A percentile compares a stretch with the other conserved stretches of the same genome.
These are phyloP conservation scores for Lithophane socia DNA, from an alignment of 2,888 invertebrate species.

Conservation along the genomic window DNA sequence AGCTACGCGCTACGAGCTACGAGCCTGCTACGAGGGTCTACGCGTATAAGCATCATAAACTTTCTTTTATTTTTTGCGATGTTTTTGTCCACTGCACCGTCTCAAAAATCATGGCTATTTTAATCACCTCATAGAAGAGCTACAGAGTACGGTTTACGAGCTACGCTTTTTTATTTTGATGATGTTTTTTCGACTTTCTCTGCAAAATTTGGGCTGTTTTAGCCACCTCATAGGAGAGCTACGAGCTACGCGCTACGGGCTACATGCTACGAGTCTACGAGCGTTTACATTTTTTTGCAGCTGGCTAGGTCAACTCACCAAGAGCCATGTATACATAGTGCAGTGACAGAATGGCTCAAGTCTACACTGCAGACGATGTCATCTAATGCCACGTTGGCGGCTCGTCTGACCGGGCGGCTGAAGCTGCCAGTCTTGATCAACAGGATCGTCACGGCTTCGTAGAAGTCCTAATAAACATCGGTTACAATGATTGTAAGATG, in stretches of 20 bases:
- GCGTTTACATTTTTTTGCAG: not conserved
- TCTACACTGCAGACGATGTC: constrained; percentile 92
- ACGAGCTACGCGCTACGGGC: too few species aligned
- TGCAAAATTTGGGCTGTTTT: too few species aligned
- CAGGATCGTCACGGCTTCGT: constrained; percentile 92
- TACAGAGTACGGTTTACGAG: too few species aligned
- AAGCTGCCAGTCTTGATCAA: constrained; percentile 93
- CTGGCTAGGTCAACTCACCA: constrained; percentile 68
- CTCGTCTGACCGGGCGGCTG: constrained; percentile 93
- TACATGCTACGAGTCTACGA: not conserved
- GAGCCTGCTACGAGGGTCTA: not conserved
- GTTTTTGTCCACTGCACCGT: too few species aligned
- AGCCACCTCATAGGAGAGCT: too few species aligned
- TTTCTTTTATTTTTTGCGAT: not conserved
- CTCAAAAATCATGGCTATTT: too few species aligned
- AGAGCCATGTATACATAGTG: constrained; percentile 85
- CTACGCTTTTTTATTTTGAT: too few species aligned
- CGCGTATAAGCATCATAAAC: not conserved
- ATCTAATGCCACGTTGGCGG: constrained; percentile 93
- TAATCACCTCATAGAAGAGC: not conserved
- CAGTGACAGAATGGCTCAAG: constrained; percentile 89
- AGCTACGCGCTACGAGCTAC: too few species aligned
- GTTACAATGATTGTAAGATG: too few species aligned
- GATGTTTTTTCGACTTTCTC: too few species aligned
- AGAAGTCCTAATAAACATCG: constrained; percentile 90